Base-by-base conservation (phyloP, 1,140 invertebrate species). In the Trypoxylus dichotomus region DNA sequence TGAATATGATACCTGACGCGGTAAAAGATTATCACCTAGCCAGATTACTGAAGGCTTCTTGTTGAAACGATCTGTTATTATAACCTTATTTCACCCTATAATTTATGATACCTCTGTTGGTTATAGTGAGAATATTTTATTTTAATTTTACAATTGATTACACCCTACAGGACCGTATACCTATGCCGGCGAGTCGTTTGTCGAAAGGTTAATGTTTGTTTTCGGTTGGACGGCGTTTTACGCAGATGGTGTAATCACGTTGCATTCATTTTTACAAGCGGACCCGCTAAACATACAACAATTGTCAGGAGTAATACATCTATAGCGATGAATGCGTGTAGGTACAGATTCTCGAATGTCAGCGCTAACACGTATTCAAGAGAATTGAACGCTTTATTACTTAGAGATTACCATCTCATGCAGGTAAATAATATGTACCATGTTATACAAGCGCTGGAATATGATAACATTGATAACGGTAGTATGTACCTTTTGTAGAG, bases 41-140 rank as follows among this genome's bases (percentile, higher is more conserved):
- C 43, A 47, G 43, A 47, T 68, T 68, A 29, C 24, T 68, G 6
- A 25, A 27, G 63, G 24, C 63, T 25, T 68, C 63, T 68, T 29
- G 24, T 25, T 25, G 63, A 68, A 68, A 25, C 11, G 63, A 25
- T 25, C 63, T 29, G 63, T 24, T 68, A 68, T 29, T 27, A 68
- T 8, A 68, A 68, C 21, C 24, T 29, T 29, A 29, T 29, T 47
- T 47, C 27, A 68, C 63, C 63, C 63, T 68, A 29, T 68, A 68
- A 68, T 68, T 68, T 68, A 25, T 68, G 63, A 25, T 68, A 29
- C 63, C 63, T 68, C 63, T 68, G 63, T 68, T 68, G 63, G 63
- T 68, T 68, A 68, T 27, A 68, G 63, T 25, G 27, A 29, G 21
- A 29, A 68, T 68, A 68, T 68, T 68, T 68, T 68, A 68, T 68